A percentile compares a stretch with the other conserved stretches of the same genome.
Conservation (phyloP, 2,113 vertebrate genomes). For the Melanostigma gelatinosum region DNA sequence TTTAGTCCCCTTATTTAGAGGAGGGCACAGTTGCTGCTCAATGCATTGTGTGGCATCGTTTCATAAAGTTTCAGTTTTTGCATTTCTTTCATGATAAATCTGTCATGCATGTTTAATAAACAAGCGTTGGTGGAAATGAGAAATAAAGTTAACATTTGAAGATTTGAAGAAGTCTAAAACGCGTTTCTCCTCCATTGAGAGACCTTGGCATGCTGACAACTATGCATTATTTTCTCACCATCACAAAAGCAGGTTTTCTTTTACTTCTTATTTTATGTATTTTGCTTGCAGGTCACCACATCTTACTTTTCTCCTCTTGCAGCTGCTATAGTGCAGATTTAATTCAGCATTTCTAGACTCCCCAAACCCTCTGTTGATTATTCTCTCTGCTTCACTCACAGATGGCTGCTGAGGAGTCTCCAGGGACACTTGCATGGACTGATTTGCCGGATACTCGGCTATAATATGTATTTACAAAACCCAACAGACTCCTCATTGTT, state of each 20-base stretch:
- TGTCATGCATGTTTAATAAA: slow-evolving; percentile 41
- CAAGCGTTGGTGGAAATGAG: slow-evolving; percentile 13
- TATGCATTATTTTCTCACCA: slow-evolving; percentile 14
- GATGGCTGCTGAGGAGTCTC: slow-evolving; percentile 65
- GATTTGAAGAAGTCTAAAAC: slow-evolving; percentile 15
- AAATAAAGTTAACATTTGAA: slow-evolving; percentile 14
- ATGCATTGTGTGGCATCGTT: slow-evolving; percentile 10
- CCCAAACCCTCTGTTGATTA: slow-evolving; percentile 55
- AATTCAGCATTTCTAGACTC: slow-evolving; percentile 70
- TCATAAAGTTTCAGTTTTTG: slow-evolving; percentile 32
- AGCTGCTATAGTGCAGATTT: slow-evolving; percentile 68
- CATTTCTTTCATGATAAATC: slow-evolving; percentile 28
- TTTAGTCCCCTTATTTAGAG: not conserved
- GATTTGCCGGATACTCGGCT: slow-evolving; percentile 38
- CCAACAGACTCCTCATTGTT: slow-evolving; percentile 30
- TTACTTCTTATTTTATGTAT: slow-evolving; percentile 6
- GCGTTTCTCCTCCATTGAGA: not conserved
- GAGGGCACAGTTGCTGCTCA: slow-evolving; percentile 18
- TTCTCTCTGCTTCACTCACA: slow-evolving; percentile 50
- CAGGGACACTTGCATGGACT: slow-evolving; percentile 42
- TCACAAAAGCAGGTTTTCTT: slow-evolving; percentile 27
- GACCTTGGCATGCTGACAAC: slow-evolving; percentile 12
- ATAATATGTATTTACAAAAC: slow-evolving; percentile 46
- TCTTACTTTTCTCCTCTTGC: slow-evolving; percentile 52
- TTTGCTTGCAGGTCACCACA: slow-evolving; percentile 21